Conservation (phyloP, 2,797 vertebrate species). For the Mormyrus proboscirostris region DNA sequence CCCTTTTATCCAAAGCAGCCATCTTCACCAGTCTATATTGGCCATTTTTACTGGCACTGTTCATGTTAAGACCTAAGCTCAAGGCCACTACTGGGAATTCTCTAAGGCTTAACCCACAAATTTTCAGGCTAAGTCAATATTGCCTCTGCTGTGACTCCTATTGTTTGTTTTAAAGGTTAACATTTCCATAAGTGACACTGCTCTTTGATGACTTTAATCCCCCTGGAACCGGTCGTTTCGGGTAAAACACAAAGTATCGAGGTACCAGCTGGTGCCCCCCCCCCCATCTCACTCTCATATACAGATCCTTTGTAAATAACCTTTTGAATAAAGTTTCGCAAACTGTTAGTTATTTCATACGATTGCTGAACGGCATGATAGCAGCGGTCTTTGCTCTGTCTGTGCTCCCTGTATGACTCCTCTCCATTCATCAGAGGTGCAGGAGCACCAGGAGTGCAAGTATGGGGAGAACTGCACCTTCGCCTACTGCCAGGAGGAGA, state of each 20-base stretch:
- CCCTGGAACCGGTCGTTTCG: neutral
- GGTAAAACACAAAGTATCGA: neutral
- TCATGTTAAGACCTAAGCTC: neutral
- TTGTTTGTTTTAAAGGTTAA: neutral
- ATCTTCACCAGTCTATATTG: neutral
- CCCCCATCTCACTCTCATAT: neutral
- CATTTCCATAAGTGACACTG: neutral
- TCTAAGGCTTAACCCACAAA: neutral
- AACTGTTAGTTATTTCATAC: neutral
- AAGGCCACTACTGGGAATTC: neutral
- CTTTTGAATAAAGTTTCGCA: neutral
- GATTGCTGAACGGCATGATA: neutral
- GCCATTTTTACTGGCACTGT: neutral
- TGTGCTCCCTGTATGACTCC: neutral
- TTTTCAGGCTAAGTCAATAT: neutral
- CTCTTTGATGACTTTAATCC: neutral
- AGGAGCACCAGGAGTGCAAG: slow-evolving; percentile 97
- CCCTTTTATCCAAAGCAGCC: neutral
- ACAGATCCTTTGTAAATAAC: neutral
- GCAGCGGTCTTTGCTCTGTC: neutral
- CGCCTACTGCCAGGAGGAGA: slow-evolving; percentile 98
- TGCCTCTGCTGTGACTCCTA: neutral
- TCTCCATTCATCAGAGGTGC: slow-evolving; percentile 76
- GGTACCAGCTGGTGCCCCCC: neutral
- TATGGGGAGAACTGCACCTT: slow-evolving; percentile 98